Evolutionary conservation across 2,113 vertebrate genomes (phyloP).

Genomic region (Anas platyrhynchos): DNA sequence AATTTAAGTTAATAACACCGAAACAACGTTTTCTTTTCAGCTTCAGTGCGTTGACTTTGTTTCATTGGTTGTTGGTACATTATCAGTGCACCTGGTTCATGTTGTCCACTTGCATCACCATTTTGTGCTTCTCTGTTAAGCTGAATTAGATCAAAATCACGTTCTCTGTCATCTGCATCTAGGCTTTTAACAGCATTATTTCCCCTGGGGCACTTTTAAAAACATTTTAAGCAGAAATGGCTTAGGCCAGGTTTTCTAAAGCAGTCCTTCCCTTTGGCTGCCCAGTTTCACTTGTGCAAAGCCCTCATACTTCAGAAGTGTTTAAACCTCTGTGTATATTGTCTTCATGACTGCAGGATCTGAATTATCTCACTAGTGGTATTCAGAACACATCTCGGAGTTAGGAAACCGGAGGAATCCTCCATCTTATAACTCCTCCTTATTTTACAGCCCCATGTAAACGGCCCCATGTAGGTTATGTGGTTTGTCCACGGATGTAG

Average conservation of each 20-base stretch:
- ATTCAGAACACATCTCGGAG: not conserved
- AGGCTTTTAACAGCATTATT: not conserved
- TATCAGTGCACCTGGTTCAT: not conserved
- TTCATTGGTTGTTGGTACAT: not conserved
- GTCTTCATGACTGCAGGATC: not conserved
- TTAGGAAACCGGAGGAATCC: not conserved
- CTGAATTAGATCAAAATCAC: not conserved
- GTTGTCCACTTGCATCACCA: not conserved
- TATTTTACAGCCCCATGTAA: not conserved
- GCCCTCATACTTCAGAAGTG: not conserved
- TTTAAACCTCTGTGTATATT: fast-evolving
- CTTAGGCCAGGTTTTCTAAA: not conserved
- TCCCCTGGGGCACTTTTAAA: not conserved
- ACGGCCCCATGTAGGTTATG: not conserved
- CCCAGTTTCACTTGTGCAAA: not conserved
- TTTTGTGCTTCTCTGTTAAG: not conserved
- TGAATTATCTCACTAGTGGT: not conserved
- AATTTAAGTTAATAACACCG: not conserved
- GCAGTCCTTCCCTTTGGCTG: not conserved
- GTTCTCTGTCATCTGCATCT: not conserved
- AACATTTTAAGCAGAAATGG: not conserved
- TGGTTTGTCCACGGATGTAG: not conserved
- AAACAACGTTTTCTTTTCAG: not conserved
- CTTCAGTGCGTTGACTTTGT: not conserved
- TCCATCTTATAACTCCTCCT: not conserved